phyloP scores from a whole-genome alignment of 1,140 invertebrate genomes.

The Cotesia typhae region DNA sequence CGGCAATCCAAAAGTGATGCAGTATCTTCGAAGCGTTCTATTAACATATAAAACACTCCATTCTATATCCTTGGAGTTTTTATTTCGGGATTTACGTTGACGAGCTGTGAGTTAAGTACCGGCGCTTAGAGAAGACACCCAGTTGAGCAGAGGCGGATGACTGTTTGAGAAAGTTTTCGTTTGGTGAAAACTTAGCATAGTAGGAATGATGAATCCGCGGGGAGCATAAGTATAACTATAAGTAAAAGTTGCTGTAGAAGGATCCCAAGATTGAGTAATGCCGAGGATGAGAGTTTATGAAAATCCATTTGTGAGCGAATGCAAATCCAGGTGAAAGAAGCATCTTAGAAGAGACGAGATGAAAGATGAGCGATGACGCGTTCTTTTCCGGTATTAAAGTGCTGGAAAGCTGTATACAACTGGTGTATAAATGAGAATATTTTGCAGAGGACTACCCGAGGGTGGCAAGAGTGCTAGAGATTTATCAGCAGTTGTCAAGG shows the following conservation, averaged over 20 bases:
- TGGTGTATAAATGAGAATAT: constrained; percentile 45
- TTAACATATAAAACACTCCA: too few relatives aligned
- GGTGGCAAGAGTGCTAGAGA: not conserved
- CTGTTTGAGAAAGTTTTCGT: constrained; percentile 2
- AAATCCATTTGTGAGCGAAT: constrained; percentile 33
- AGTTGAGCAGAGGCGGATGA: too few relatives aligned
- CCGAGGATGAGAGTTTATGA: constrained; percentile 19
- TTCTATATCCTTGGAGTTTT: too few relatives aligned
- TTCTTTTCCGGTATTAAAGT: constrained; percentile 32
- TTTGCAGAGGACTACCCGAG: constrained; percentile 28
- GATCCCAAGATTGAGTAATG: not conserved
- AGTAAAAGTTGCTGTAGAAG: too few relatives aligned
- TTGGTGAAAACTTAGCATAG: not conserved
- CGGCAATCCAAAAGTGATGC: not conserved
- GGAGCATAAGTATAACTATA: constrained; percentile 8
- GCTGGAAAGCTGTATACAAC: not conserved
- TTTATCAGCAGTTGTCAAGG: constrained; percentile 22
- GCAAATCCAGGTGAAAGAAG: constrained; percentile 13
- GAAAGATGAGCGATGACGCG: constrained; percentile 31
- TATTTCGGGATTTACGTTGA: too few relatives aligned
- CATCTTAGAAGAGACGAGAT: not conserved
- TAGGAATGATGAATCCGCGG: constrained; percentile 27
- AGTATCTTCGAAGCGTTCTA: too few relatives aligned
- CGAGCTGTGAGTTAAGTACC: too few relatives aligned
- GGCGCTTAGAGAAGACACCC: too few relatives aligned